A percentile compares a stretch with the other conserved stretches of the same genome.
Evolutionary conservation across 30 jellyfish, hydroid and myxozoan genomes (phyloP).

Genomic region (Hydractinia echinata): DNA sequence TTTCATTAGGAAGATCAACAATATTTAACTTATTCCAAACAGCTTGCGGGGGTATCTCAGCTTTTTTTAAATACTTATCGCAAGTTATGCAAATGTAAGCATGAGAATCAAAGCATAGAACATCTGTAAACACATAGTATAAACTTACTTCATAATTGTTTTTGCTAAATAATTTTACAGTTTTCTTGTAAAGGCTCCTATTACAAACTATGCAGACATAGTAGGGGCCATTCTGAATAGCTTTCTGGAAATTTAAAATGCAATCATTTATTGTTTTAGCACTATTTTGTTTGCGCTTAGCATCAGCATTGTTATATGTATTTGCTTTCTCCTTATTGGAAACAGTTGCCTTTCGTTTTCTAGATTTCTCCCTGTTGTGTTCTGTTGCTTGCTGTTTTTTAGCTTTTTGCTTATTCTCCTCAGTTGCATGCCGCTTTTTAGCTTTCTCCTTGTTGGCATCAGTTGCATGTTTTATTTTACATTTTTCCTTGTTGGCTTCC

Average conservation of each 20-base stretch:
- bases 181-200: neutral
- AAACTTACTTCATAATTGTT: neutral
- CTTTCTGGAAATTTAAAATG: neutral
- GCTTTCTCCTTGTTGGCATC: too few relatives aligned
- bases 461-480: too few relatives aligned
- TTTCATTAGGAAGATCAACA: neutral
- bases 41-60: neutral
- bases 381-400: neutral
- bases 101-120: neutral
- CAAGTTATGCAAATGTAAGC: neutral
- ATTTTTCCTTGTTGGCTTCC: too few relatives aligned
- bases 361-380: neutral
- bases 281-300: too few relatives aligned
- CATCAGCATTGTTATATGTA: too few relatives aligned
- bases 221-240: neutral
- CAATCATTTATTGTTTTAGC: neutral
- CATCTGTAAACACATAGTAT: neutral
- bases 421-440: neutral
- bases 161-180: neutral
- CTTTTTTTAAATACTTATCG: neutral
- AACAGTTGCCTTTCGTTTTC: too few relatives aligned
- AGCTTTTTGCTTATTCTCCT: slow-evolving; percentile 7
- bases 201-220: neutral
- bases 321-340: too few relatives aligned
- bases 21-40: neutral